Percentiles rank a stretch among this genome's conserved stretches.
Evolutionary conservation across 2,797 vertebrate genomes (phyloP).

Genomic region (Tangara arthus): DNA sequence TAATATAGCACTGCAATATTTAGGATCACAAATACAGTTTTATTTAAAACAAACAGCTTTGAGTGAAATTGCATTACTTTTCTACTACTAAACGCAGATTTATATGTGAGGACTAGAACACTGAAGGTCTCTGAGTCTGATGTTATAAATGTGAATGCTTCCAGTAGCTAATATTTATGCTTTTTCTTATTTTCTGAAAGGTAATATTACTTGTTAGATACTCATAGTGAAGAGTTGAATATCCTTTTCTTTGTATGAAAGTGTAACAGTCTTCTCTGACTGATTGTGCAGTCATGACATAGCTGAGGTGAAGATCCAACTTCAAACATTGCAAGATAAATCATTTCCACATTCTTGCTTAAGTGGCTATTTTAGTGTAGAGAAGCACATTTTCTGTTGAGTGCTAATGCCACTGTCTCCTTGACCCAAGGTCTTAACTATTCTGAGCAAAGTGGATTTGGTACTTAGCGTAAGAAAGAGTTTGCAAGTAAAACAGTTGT

Average conservation of each 20-base stretch:
- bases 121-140: neutral
- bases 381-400: conserved; percentile 84
- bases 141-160: conserved; percentile 36
- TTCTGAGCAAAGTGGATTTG: conserved; percentile 81
- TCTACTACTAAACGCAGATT: conserved; percentile 18
- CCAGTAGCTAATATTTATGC: conserved; percentile 47
- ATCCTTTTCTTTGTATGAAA: conserved; percentile 63
- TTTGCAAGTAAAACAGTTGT: conserved; percentile 63
- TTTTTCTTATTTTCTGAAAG: conserved; percentile 64
- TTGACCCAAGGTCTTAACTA: conserved; percentile 85
- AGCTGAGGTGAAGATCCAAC: conserved; percentile 75
- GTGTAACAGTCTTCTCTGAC: conserved; percentile 76
- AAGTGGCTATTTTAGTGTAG: conserved; percentile 88
- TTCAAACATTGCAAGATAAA: conserved; percentile 84
- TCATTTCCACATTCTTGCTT: conserved; percentile 89
- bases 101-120: neutral
- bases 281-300: conserved; percentile 76
- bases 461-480: conserved; percentile 69
- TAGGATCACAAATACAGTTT: neutral
- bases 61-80: conserved; percentile 9
- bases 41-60: conserved; percentile 11
- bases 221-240: conserved; percentile 16
- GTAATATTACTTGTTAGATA: conserved; percentile 47
- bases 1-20: neutral
- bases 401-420: conserved; percentile 79